A percentile compares a stretch with the other conserved stretches of the same genome.
Conservation (phyloP, 2,888 invertebrate genomes). For the Chesias legatella region DNA sequence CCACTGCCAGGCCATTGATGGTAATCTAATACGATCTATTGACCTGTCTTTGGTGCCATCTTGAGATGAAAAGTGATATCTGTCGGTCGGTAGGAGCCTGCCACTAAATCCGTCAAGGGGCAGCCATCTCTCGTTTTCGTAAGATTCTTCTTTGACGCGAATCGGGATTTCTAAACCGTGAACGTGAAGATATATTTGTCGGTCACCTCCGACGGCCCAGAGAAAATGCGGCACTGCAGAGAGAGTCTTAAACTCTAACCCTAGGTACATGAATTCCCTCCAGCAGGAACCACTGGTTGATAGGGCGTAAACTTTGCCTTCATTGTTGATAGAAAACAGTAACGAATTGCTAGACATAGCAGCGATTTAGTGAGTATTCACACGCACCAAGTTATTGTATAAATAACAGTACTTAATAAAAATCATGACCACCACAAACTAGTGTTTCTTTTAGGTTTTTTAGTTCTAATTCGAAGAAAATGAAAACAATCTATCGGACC, state of each 20-base stretch:
- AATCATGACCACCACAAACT: too few species aligned
- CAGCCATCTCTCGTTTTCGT: constrained; percentile 96
- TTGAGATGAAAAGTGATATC: constrained; percentile 90
- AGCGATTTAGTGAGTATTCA: not conserved
- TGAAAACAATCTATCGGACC: too few species aligned
- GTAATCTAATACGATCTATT: constrained; percentile 90
- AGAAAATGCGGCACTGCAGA: constrained; percentile 91
- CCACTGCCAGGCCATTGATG: constrained; percentile 98
- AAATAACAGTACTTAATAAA: too few species aligned
- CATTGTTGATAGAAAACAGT: constrained; percentile 91
- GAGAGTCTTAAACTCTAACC: constrained; percentile 93
- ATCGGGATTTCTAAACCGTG: constrained; percentile 95
- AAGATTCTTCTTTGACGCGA: constrained; percentile 92
- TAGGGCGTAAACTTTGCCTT: constrained; percentile 92
- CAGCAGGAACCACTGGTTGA: constrained; percentile 90
- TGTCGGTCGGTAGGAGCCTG: constrained; percentile 91
- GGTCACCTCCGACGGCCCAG: constrained; percentile 96
- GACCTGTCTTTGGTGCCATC: constrained; percentile 90
- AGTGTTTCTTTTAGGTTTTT: too few species aligned
- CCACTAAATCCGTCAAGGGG: constrained; percentile 93
- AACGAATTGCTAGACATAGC: constrained; percentile 83
- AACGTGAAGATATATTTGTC: constrained; percentile 95
- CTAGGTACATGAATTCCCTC: constrained; percentile 92
- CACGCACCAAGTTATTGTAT: too few species aligned
- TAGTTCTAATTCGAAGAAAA: too few species aligned